These are phyloP conservation scores for Drosophila burlai DNA, from an alignment of 1,140 invertebrate species.

Conservation along the genomic window DNA sequence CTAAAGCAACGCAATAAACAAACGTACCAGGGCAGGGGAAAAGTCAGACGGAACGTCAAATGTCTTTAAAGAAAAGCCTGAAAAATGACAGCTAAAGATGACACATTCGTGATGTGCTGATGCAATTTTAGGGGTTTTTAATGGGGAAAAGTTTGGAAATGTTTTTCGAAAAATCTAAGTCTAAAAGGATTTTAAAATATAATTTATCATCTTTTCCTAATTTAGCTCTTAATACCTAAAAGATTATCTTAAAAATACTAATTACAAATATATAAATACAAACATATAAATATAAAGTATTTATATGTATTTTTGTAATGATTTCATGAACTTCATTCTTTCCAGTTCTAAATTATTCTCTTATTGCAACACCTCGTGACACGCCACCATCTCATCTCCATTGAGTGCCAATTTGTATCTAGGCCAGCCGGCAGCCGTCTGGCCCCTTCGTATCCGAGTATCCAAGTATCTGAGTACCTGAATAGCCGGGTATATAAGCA, in stretches of 20 bases:
- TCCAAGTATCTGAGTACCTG: constrained; percentile 27
- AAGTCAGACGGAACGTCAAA: constrained; percentile 27
- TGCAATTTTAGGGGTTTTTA: not conserved
- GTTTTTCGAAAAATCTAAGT: not conserved
- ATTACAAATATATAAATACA: not conserved
- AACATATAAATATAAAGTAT: not conserved
- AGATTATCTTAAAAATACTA: not conserved
- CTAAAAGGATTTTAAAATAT: not conserved
- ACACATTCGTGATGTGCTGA: not conserved
- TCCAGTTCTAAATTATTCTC: not conserved
- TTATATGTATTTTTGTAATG: not conserved
- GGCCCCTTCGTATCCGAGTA: constrained; percentile 15
- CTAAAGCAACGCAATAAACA: constrained; percentile 29
- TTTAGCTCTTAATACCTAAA: not conserved
- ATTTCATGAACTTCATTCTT: not conserved
- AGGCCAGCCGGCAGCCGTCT: constrained; percentile 44
- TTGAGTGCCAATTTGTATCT: constrained; percentile 56
- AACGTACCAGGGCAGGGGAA: not conserved
- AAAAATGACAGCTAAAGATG: constrained; percentile 22
- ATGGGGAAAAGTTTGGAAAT: not conserved
- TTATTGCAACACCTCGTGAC: constrained; percentile 10
- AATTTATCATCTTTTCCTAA: not conserved
- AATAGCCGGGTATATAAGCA: constrained; percentile 16
- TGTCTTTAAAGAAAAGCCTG: constrained; percentile 30
- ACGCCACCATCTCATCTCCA: constrained; percentile 34